Percentiles rank a stretch among this genome's conserved stretches.
Conservation (phyloP, 2,888 invertebrate species). For the Enchytraeus crypticus region DNA sequence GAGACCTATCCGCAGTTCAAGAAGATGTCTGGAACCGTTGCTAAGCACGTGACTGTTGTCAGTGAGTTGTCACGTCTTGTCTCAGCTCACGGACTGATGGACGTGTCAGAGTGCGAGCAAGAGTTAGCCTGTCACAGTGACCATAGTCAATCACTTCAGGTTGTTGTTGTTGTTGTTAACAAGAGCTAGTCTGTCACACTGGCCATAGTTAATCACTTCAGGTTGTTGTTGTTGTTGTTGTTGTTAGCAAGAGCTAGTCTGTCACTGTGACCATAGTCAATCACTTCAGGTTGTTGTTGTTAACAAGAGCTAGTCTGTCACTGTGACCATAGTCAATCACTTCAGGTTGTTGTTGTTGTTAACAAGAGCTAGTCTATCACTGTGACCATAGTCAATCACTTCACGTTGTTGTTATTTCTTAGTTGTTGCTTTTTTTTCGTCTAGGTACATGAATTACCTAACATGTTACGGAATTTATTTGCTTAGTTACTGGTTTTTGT, state of each 20-base stretch:
- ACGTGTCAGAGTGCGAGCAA: constrained; percentile 56
- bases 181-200: background rate
- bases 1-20: constrained; percentile 97
- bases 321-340: too few species aligned
- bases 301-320: background rate
- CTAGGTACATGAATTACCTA: too few species aligned
- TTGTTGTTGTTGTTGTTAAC: constrained; percentile 22
- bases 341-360: too few species aligned
- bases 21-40: constrained; percentile 65
- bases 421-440: too few species aligned
- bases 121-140: constrained; percentile 61
- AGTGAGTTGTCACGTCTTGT: constrained; percentile 85
- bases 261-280: constrained; percentile 57
- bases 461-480: too few species aligned
- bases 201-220: too few species aligned
- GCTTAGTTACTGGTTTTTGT: too few species aligned
- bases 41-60: constrained; percentile 93
- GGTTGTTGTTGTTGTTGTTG: too few species aligned
- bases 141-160: constrained; percentile 57
- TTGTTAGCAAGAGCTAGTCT: constrained; percentile 56
- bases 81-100: constrained; percentile 63
- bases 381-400: constrained; percentile 54
- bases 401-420: constrained; percentile 54
- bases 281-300: constrained; percentile 54
- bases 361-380: constrained; percentile 59